These are phyloP conservation scores for Leptinotarsa haldemani DNA, from an alignment of 2,888 invertebrate genomes.

Conservation along the genomic window DNA sequence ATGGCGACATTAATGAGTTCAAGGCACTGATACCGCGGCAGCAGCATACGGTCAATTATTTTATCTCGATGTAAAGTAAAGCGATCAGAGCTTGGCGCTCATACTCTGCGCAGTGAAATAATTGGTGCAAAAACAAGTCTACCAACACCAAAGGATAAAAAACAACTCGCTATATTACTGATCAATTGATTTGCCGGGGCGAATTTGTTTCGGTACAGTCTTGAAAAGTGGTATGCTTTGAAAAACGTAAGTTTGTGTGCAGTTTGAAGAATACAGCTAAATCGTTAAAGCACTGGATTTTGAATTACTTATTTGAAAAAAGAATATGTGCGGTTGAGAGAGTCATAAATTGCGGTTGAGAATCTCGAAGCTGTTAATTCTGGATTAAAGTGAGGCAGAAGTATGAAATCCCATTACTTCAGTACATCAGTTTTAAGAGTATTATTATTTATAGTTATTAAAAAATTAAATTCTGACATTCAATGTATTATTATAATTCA, in stretches of 20 bases:
- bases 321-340: not conserved
- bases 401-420: too few relatives aligned
- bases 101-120: conserved; percentile 27
- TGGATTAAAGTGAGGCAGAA: too few relatives aligned
- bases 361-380: not conserved
- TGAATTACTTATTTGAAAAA: not conserved
- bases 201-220: conserved; percentile 32
- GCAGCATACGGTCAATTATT: conserved; percentile 47
- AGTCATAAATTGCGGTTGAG: not conserved
- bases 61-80: conserved; percentile 22
- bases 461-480: too few relatives aligned
- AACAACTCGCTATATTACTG: conserved; percentile 32
- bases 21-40: conserved; percentile 50
- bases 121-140: conserved; percentile 49
- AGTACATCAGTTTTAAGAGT: too few relatives aligned
- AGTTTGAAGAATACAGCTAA: conserved; percentile 4
- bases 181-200: conserved; percentile 40
- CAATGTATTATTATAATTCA: too few relatives aligned
- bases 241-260: conserved; percentile 13
- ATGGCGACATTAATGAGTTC: conserved; percentile 55
- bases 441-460: too few relatives aligned
- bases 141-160: conserved; percentile 38
- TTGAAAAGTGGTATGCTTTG: not conserved
- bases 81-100: not conserved
- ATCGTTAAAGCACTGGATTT: not conserved